Evolutionary conservation across 2,113 vertebrate species (phyloP).

Genomic region (Tringa solitaria): DNA sequence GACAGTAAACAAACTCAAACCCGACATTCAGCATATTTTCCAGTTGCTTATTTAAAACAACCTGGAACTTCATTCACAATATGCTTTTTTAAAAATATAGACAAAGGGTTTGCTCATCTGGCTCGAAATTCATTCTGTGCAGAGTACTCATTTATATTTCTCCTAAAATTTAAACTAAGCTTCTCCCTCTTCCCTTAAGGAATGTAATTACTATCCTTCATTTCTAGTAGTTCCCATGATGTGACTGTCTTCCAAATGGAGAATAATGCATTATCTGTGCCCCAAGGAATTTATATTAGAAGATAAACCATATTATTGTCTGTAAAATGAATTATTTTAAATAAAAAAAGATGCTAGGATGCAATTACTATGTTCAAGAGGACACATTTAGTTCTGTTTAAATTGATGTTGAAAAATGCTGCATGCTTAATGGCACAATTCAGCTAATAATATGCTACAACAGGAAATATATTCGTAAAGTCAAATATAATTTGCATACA

Average conservation of each 20-base stretch:
- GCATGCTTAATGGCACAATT: conserved; percentile 26
- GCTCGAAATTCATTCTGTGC: background rate
- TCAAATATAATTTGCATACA: conserved; percentile 23
- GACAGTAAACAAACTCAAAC: background rate
- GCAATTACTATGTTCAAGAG: conserved; percentile 34
- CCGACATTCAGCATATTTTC: background rate
- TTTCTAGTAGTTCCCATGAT: conserved; percentile 26
- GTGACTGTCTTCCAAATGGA: conserved; percentile 29
- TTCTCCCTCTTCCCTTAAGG: conserved; percentile 26
- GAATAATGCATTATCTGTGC: conserved; percentile 47
- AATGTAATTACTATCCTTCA: conserved; percentile 38
- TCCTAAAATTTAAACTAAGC: conserved; percentile 21
- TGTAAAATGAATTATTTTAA: conserved; percentile 45
- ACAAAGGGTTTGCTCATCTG: background rate
- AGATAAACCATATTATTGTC: conserved; percentile 40
- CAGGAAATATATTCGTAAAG: conserved; percentile 2
- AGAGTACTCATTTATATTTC: background rate
- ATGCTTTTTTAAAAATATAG: background rate
- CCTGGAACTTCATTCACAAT: background rate
- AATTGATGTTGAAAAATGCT: conserved; percentile 39
- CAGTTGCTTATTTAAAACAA: background rate
- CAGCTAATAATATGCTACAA: conserved; percentile 26
- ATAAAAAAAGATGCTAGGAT: conserved; percentile 22
- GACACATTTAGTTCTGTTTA: conserved; percentile 38
- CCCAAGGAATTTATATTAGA: conserved; percentile 37